Conservation (phyloP, 1,140 invertebrate genomes). For the Euura saliciscinereae region DNA sequence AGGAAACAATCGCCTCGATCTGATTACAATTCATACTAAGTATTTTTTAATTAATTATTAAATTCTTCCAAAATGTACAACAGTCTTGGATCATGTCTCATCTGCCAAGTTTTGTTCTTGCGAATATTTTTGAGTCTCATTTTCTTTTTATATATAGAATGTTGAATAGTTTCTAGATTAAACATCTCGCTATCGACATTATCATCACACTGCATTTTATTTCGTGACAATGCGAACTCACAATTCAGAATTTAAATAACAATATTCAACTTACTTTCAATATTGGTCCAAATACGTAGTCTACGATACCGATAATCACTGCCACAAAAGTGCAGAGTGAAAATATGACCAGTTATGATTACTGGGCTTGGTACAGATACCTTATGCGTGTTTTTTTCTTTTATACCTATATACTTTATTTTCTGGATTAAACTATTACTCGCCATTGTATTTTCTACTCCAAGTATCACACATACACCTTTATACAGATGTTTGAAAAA, state of each 20-base stretch:
- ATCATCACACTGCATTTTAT: not conserved
- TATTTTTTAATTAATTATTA: not conserved
- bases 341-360: not conserved
- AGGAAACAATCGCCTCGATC: not conserved
- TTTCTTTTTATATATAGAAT: not conserved
- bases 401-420: not conserved
- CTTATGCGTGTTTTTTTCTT: not conserved
- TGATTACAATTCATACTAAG: not conserved
- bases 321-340: not conserved
- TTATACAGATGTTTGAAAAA: not conserved
- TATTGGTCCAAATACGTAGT: constrained; percentile 1
- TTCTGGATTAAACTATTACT: not conserved
- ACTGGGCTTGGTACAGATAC: not conserved
- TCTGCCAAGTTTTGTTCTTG: not conserved
- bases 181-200: not conserved
- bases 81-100: not conserved
- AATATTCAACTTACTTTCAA: not conserved
- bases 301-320: not conserved
- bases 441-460: not conserved
- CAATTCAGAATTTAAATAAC: too few species aligned
- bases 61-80: not conserved
- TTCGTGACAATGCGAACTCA: too few species aligned
- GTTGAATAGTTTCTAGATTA: not conserved
- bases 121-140: too few species aligned
- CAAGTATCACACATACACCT: not conserved